Evolutionary conservation across 2,888 invertebrate species (phyloP).

Genomic region (Bedellia somnulentella): DNA sequence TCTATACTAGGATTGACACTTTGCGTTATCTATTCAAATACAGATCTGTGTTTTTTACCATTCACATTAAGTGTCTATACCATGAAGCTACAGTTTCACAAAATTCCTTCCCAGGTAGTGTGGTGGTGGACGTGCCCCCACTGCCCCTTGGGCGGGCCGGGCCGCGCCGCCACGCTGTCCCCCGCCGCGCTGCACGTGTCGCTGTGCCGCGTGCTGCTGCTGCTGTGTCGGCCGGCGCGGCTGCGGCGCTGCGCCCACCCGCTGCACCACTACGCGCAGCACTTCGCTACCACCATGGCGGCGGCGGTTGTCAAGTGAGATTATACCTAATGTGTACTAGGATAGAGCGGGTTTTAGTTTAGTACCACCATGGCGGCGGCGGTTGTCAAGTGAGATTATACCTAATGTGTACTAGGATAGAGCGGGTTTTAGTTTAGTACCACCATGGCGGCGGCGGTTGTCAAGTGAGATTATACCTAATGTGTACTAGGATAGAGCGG

Average conservation of each 20-base stretch:
- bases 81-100: too few species aligned
- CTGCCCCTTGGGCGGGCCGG: constrained; percentile 26
- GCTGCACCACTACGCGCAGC: constrained; percentile 86
- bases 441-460: constrained; percentile 82
- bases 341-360: constrained; percentile 90
- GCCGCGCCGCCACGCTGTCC: constrained; percentile 67
- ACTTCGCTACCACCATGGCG: constrained; percentile 81
- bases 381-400: constrained; percentile 79
- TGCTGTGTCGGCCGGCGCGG: too few species aligned
- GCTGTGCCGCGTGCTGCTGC: constrained; percentile 87
- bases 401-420: too few species aligned
- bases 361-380: constrained; percentile 81
- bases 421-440: constrained; percentile 87
- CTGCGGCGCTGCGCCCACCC: constrained; percentile 69
- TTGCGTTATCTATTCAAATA: too few species aligned
- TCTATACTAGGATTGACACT: too few species aligned
- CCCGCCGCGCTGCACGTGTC: constrained; percentile 81
- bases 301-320: constrained; percentile 84
- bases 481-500: too few species aligned
- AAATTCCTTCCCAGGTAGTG: constrained; percentile 51
- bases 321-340: too few species aligned
- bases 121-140: constrained; percentile 85
- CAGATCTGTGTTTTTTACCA: too few species aligned
- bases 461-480: too few species aligned
- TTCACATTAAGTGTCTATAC: too few species aligned